Base-by-base conservation (phyloP, 1,140 invertebrate genomes). In the Neuroterus valhalla region DNA sequence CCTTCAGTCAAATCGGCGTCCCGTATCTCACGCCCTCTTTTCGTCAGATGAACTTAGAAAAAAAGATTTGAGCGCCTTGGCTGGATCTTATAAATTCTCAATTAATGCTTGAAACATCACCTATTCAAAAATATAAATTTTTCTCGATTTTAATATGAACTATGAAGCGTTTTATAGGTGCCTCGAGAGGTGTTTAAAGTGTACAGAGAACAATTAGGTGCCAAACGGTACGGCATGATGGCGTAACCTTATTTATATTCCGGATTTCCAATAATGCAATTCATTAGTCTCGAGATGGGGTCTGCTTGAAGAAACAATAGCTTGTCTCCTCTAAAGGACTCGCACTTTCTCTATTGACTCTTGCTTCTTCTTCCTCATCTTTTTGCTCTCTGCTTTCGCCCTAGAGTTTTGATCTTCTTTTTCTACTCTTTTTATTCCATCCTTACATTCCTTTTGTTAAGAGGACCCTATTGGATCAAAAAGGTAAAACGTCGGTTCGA, bases 231-330 rank as follows among this genome's bases (percentile, higher is more conserved):
- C 74, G 62, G 69, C 52, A 71, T 83, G 84, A 82, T 82, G 72
- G 76, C 77, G 66, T 78, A 83, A 85, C 74, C 79, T 83, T 83
- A 84, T 85, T 85, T 85, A 84, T 85, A 84, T 83, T 72, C 82
- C 74, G 75, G 72, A 83, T 84, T 83, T 80, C 82, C 80, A 81
- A 85, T 85, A 85, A 85, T 80, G 78, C 80, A 81, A 85, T 84
- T 85, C 79, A 84, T 85, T 85, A 84, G 81, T 72, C 68, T 68
- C 70, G 67, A 74, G 73, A 70, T 68, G 44, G 67, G 77, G 73
- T 68, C 68, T 21, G 55, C 42, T 50, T 38, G 21, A 26, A 79
- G 75, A 78, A 84, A 84, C 84, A 85, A 85, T 83, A 76, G 76
- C 77, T 75, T 70, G 55, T 78, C 74, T 73, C 67, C 72, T 73